A percentile compares a stretch with the other conserved stretches of the same genome.
phyloP scores from a whole-genome alignment of 2,888 invertebrate species.

The Onchidella celtica region DNA sequence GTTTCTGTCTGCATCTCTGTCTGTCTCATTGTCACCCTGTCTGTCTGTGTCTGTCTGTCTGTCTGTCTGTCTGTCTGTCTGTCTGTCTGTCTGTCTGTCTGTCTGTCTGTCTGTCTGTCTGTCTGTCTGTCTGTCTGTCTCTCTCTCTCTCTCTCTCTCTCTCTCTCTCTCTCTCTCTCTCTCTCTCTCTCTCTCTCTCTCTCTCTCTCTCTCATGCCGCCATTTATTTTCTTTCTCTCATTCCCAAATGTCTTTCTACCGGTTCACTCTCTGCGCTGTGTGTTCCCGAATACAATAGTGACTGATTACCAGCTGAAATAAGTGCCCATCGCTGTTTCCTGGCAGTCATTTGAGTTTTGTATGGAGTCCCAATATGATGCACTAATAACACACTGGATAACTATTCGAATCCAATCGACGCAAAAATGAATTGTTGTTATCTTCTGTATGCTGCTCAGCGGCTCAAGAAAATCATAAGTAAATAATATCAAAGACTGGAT shows the following conservation, averaged over 20 bases:
- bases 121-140: background rate
- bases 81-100: conserved; percentile 6
- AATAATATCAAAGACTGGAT: no score
- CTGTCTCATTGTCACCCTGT: background rate
- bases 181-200: conserved; percentile 1
- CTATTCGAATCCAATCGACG: no score
- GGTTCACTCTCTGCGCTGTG: background rate
- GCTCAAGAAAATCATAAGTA: no score
- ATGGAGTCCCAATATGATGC: no score
- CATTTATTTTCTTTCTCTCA: background rate
- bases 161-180: conserved; percentile 18
- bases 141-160: background rate
- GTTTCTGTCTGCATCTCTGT: background rate
- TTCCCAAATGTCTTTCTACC: background rate
- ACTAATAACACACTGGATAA: no score
- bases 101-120: background rate
- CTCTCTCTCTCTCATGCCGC: background rate
- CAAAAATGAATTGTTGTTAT: no score
- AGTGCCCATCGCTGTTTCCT: no score
- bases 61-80: background rate
- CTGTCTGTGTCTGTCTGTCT: background rate
- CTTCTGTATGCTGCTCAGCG: no score
- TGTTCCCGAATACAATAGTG: no score
- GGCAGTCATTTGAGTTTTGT: no score
- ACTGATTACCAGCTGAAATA: no score